Percentiles rank a stretch among this genome's conserved stretches.
phyloP scores from a whole-genome alignment of 2,113 vertebrate genomes.

The Ophthalmolycus amberensis region DNA sequence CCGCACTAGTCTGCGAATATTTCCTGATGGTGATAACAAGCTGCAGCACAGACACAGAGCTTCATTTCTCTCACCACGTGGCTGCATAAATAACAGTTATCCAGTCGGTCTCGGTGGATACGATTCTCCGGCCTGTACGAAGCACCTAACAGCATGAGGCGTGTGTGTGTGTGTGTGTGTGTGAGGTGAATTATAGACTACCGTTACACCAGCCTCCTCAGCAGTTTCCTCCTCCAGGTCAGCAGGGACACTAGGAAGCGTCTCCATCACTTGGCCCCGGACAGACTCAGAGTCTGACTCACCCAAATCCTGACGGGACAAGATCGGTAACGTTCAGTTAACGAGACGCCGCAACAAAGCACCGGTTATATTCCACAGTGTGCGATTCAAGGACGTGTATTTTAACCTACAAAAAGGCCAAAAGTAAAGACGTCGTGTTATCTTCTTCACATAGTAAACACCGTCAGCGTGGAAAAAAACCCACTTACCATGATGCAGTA shows the following conservation, averaged over 20 bases:
- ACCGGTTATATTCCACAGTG: not conserved
- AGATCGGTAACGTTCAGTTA: not conserved
- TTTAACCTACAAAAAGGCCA: not conserved
- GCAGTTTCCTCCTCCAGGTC: conserved; percentile 55
- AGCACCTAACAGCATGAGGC: not conserved
- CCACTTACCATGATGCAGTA: conserved; percentile 52
- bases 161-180: conserved; percentile 5
- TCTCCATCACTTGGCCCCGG: conserved; percentile 60
- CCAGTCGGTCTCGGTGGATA: too few species aligned
- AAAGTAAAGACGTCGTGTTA: not conserved
- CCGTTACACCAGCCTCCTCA: conserved; percentile 52
- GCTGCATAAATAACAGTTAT: not conserved
- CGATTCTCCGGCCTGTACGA: too few species aligned
- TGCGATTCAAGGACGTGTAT: too few species aligned
- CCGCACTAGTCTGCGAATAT: not conserved
- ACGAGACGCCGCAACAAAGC: not conserved
- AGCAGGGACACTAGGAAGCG: not conserved
- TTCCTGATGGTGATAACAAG: conserved; percentile 34
- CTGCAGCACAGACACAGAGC: conserved; percentile 16
- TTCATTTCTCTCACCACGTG: not conserved
- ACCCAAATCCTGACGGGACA: conserved; percentile 52
- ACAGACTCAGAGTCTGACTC: conserved; percentile 51
- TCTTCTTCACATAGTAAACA: not conserved
- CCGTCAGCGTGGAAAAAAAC: not conserved
- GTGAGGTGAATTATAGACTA: conserved; percentile 10